Evolutionary conservation across 2,113 vertebrate species (phyloP), one percentile per base, ranked within the genome.

Genomic region (Petaurus breviceps): DNA sequence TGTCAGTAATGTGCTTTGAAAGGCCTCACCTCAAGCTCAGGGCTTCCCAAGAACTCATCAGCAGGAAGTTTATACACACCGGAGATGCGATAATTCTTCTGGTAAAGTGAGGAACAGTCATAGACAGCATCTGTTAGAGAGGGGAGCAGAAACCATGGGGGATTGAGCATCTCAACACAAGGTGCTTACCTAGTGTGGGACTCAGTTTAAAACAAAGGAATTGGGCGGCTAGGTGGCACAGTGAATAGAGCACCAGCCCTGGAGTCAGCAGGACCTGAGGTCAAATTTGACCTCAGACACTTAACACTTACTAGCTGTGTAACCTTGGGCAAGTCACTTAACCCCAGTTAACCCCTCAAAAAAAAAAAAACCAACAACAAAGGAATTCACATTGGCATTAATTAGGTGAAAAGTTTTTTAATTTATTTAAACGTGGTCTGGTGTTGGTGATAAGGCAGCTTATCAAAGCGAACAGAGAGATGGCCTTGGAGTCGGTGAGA

Each of bases 11-110:
- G 37, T 89, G 54, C 55, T 57, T 51, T 1, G 24, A 24, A 2
- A 28, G 26, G 90, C 93, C 99, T 99, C 98, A 99, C 99, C 95
- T 99, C 99, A 12, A 99, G 93, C 91, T 99, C 99, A 43, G 99
- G 99, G 77, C 99, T 99, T 61, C 99, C 99, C 98, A 99, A 95
- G 97, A 99, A 99, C 51, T 99, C 99, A 43, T 99, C 99, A 14
- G 99, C 99, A 61, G 99, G 99, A 49, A 99, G 98, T 97, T 99
- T 99, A 98, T 99, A 99, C 96, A 99, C 99, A 0, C 99, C 99
- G 14, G 99, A 99, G 98, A 99, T 99, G 94, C 98, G 98, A 98
- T 99, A 99, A 98, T 99, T 99, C 98, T 98, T 99, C 98, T 98
- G 99, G 98, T 99, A 99, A 55, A 99, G 99, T 1, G 99, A 99